Conservation (phyloP, 2,113 vertebrate genomes). For the Sebastes fasciatus region DNA sequence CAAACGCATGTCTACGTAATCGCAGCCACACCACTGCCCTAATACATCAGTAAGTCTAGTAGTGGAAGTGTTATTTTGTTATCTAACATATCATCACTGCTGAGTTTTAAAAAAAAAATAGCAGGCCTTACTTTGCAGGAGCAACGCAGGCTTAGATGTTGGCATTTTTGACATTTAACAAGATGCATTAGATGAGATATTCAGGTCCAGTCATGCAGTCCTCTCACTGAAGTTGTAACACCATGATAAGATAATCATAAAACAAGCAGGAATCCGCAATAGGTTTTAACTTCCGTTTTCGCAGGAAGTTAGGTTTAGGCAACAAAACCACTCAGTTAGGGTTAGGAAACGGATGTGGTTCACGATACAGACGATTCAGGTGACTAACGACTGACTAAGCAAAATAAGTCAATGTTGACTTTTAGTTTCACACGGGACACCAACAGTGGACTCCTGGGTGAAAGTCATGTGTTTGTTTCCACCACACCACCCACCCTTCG, state of each 20-base stretch:
- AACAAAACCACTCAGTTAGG: too few relatives aligned
- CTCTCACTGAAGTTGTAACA: neutral
- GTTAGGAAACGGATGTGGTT: too few relatives aligned
- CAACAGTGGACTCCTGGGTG: too few relatives aligned
- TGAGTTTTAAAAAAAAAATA: neutral
- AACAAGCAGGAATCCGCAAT: neutral
- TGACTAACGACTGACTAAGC: too few relatives aligned
- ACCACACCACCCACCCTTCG: too few relatives aligned
- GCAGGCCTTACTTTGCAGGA: neutral
- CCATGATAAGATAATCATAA: neutral
- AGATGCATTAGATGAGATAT: neutral
- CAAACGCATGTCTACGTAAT: slow-evolving; percentile 9
- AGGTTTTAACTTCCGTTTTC: neutral
- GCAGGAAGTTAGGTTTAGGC: too few relatives aligned
- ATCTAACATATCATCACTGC: slow-evolving; percentile 25
- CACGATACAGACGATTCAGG: too few relatives aligned
- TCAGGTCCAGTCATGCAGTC: neutral
- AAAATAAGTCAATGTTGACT: too few relatives aligned
- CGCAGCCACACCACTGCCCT: slow-evolving; percentile 7
- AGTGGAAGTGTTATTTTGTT: slow-evolving; percentile 17
- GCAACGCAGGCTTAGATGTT: neutral
- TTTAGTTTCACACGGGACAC: too few relatives aligned
- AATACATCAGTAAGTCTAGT: neutral
- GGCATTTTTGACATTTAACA: neutral
- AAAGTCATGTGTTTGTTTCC: too few relatives aligned